phyloP scores from a whole-genome alignment of 2,888 invertebrate genomes.

The Parthenolecanium corni region DNA sequence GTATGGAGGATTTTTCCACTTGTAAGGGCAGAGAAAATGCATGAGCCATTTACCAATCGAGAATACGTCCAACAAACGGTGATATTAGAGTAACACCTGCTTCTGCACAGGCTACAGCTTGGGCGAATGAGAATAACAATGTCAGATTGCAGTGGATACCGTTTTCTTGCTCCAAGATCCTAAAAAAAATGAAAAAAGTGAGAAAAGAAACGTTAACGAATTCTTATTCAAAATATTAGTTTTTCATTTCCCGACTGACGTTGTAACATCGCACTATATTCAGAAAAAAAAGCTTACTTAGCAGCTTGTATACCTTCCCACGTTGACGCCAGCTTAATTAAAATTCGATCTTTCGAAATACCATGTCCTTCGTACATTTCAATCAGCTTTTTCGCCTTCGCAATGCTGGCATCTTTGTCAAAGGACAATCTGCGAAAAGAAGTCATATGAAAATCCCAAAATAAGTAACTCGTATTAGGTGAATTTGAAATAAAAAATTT shows the following conservation, averaged over 20 bases:
- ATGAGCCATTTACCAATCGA: constrained; percentile 93
- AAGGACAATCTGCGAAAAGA: constrained; percentile 67
- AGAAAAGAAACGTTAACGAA: background rate
- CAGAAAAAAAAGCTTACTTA: constrained; percentile 46
- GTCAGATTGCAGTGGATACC: constrained; percentile 98
- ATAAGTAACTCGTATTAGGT: background rate
- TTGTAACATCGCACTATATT: too few species aligned
- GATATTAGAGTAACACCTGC: constrained; percentile 96
- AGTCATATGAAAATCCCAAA: background rate
- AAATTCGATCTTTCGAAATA: constrained; percentile 78
- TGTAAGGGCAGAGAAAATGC: too few species aligned
- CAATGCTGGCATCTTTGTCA: constrained; percentile 79
- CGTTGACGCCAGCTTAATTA: constrained; percentile 95
- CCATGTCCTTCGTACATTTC: constrained; percentile 80
- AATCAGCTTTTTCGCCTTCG: constrained; percentile 80
- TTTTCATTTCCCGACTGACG: too few species aligned
- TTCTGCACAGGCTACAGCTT: constrained; percentile 97
- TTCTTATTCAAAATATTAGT: too few species aligned
- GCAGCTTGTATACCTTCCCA: constrained; percentile 99
- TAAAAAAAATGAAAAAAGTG: constrained; percentile 40
- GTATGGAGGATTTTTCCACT: too few species aligned
- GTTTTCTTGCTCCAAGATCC: constrained; percentile 77
- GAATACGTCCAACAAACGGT: constrained; percentile 96
- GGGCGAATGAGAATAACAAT: constrained; percentile 84
- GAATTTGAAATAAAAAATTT: constrained; percentile 24